These are phyloP conservation scores for Paratrypauchen microcephalus DNA, from an alignment of 2,797 vertebrate species.

Conservation along the genomic window DNA sequence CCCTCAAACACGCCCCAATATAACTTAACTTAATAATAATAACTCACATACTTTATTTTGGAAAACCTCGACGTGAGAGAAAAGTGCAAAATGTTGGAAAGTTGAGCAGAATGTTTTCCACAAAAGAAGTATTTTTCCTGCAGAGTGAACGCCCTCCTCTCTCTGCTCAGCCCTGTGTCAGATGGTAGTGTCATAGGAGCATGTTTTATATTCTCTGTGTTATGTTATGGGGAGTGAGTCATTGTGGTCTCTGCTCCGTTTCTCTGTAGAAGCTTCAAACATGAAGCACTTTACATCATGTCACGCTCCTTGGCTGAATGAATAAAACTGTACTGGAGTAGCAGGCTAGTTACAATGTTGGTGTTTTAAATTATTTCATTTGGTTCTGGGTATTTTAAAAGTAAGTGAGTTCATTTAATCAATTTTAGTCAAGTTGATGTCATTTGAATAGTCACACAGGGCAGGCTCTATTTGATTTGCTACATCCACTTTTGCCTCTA, in stretches of 20 bases:
- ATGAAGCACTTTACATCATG: not conserved
- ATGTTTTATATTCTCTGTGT: conserved; percentile 7
- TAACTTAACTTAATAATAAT: not conserved
- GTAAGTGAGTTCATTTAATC: not conserved
- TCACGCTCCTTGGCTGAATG: not conserved
- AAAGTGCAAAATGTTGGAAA: not conserved
- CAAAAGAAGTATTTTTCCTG: not conserved
- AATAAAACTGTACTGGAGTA: not conserved
- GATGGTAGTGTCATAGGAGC: not conserved
- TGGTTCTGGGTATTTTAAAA: not conserved
- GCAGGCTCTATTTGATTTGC: not conserved
- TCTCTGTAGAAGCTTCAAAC: conserved; percentile 6
- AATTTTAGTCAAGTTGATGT: not conserved
- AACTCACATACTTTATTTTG: not conserved
- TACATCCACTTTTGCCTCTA: no score
- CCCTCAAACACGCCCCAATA: not conserved
- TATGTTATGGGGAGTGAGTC: not conserved
- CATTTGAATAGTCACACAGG: not conserved
- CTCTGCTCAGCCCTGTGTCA: not conserved
- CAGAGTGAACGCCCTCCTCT: not conserved
- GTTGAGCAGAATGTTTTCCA: not conserved
- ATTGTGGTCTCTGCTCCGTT: not conserved
- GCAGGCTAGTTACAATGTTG: not conserved
- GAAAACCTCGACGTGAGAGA: not conserved
- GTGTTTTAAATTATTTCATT: not conserved